A percentile compares a stretch with the other conserved stretches of the same genome.
phyloP scores from a whole-genome alignment of 2,888 invertebrate genomes.

The Pimpla rufipes region DNA sequence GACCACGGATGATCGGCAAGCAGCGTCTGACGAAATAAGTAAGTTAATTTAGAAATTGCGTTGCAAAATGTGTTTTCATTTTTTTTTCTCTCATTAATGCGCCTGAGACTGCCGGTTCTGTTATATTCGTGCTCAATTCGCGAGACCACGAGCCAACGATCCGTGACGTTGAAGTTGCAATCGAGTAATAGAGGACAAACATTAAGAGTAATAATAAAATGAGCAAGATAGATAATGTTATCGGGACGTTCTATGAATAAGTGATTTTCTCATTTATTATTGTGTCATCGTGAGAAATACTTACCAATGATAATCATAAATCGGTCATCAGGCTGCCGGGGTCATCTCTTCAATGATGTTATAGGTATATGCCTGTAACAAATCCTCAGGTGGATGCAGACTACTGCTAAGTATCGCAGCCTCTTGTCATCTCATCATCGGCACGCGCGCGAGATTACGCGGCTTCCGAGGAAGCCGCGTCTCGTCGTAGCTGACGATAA shows the following conservation, averaged over 20 bases:
- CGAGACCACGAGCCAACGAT: neutral
- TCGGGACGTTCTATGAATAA: conserved; percentile 18
- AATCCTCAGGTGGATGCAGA: conserved; percentile 88
- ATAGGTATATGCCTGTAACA: conserved; percentile 87
- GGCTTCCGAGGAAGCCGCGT: conserved; percentile 31
- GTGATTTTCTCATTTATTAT: conserved; percentile 55
- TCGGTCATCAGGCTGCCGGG: conserved; percentile 82
- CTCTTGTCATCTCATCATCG: conserved; percentile 28
- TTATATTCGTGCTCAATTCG: neutral
- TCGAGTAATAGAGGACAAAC: conserved; percentile 3
- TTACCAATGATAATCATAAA: conserved; percentile 79
- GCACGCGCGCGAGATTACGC: neutral
- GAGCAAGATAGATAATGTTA: conserved; percentile 3
- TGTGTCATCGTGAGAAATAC: conserved; percentile 72
- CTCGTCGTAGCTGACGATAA: conserved; percentile 79
- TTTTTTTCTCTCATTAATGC: neutral
- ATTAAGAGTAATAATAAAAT: conserved; percentile 12
- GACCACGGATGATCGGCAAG: neutral
- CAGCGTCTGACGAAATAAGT: conserved; percentile 4
- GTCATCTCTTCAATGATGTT: conserved; percentile 81
- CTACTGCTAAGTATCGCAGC: conserved; percentile 83
- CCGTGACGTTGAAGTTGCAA: neutral
- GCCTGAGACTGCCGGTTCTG: too few species aligned
- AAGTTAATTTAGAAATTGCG: neutral
- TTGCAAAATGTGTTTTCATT: neutral